Evolutionary conservation across 2,113 vertebrate species (phyloP).

Genomic region (Coptodon rendalli): DNA sequence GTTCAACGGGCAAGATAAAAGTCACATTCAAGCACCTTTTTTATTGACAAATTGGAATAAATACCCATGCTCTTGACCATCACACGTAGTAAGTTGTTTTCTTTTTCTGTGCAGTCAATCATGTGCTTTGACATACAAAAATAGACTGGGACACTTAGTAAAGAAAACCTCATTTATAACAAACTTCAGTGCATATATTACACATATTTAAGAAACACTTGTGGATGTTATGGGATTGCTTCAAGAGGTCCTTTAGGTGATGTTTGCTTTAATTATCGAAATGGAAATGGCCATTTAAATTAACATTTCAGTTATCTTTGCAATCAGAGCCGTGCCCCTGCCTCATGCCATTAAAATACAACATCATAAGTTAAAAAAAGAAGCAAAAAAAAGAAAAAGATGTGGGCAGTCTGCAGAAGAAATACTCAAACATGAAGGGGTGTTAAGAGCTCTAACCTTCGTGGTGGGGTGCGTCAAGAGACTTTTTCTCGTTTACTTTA

Average conservation of each 20-base stretch:
- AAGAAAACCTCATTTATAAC: constrained; percentile 76
- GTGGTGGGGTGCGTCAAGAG: constrained; percentile 32
- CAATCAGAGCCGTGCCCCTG: constrained; percentile 32
- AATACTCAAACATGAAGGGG: constrained; percentile 49
- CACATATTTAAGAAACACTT: constrained; percentile 61
- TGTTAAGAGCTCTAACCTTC: constrained; percentile 44
- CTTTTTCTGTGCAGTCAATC: constrained; percentile 70
- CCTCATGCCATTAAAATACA: constrained; percentile 2
- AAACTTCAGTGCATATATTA: constrained; percentile 53
- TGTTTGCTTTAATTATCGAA: constrained; percentile 71
- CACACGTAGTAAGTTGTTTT: constrained; percentile 66
- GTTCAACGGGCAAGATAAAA: constrained; percentile 19
- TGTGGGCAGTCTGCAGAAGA: constrained; percentile 19
- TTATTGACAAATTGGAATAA: constrained; percentile 57
- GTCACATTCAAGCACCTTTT: constrained; percentile 20
- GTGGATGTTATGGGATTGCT: constrained; percentile 45
- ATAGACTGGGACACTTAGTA: constrained; percentile 72
- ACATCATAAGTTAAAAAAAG: not conserved
- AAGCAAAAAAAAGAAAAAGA: not conserved
- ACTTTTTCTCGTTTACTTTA: constrained; percentile 42
- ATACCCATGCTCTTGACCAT: constrained; percentile 47
- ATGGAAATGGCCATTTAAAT: constrained; percentile 70
- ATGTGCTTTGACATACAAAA: constrained; percentile 73
- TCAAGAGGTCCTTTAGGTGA: constrained; percentile 56
- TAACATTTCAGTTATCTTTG: constrained; percentile 66